Percentiles rank a stretch among this genome's conserved stretches.
Evolutionary conservation across 2,113 vertebrate genomes (phyloP).

Genomic region (Thinocorus orbignyianus): DNA sequence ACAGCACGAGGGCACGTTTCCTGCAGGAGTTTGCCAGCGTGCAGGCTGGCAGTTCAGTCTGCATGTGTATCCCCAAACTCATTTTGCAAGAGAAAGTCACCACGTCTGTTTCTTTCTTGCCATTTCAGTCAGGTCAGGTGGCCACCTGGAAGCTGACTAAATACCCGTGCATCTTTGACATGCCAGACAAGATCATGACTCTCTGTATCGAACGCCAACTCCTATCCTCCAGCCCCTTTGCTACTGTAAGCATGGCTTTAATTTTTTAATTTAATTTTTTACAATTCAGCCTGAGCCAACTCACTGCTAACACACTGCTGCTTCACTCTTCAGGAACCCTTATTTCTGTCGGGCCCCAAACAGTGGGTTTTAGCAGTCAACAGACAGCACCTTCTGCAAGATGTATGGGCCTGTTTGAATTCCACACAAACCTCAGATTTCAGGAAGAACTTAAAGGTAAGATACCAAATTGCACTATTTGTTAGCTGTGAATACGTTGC

Average conservation of each 20-base stretch:
- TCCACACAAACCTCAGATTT: not conserved
- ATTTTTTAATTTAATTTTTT: not conserved
- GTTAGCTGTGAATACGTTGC: not conserved
- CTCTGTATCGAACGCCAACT: fast-evolving
- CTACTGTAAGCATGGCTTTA: not conserved
- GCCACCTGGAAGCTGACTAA: not conserved
- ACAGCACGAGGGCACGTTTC: not conserved
- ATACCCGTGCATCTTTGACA: constrained; percentile 43
- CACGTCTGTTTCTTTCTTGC: not conserved
- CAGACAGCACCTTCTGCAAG: constrained; percentile 30
- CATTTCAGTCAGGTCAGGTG: not conserved
- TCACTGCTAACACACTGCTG: not conserved
- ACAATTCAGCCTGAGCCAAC: not conserved
- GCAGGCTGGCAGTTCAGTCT: not conserved
- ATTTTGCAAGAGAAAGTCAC: not conserved
- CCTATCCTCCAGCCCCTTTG: fast-evolving
- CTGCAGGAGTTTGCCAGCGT: not conserved
- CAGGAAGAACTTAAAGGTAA: not conserved
- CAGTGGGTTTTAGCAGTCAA: fast-evolving
- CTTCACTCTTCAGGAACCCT: fast-evolving
- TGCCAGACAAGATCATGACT: fast-evolving
- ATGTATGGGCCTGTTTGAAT: constrained; percentile 27
- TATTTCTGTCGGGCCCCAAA: fast-evolving
- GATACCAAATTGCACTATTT: not conserved
- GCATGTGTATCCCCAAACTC: not conserved